Conservation (phyloP, 2,113 vertebrate genomes). For the Verasper variegatus region DNA sequence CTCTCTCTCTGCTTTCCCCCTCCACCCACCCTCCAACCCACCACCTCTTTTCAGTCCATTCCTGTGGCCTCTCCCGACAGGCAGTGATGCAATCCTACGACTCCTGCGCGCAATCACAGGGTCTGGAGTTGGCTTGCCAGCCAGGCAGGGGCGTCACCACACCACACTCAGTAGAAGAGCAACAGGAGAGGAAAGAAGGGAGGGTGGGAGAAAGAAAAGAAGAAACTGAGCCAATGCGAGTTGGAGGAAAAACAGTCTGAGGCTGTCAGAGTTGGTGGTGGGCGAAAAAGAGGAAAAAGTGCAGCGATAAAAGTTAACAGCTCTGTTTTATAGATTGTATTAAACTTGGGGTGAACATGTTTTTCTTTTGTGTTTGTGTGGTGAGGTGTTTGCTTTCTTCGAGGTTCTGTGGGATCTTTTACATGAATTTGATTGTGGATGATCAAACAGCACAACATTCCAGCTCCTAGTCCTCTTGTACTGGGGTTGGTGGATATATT, state of each 20-base stretch:
- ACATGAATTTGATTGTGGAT: slow-evolving; percentile 7
- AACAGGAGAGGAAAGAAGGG: slow-evolving; percentile 63
- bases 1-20: neutral
- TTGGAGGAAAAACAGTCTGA: slow-evolving; percentile 54
- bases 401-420: slow-evolving; percentile 7
- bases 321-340: slow-evolving; percentile 44
- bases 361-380: slow-evolving; percentile 26
- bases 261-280: slow-evolving; percentile 33
- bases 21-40: neutral
- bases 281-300: slow-evolving; percentile 31
- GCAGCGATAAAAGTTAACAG: slow-evolving; percentile 53
- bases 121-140: slow-evolving; percentile 70
- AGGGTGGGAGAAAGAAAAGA: slow-evolving; percentile 38
- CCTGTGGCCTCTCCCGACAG: slow-evolving; percentile 76
- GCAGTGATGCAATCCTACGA: slow-evolving; percentile 83
- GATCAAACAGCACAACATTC: slow-evolving; percentile 42
- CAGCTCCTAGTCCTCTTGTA: slow-evolving; percentile 38
- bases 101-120: slow-evolving; percentile 81
- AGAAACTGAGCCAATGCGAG: slow-evolving; percentile 48
- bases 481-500: slow-evolving; percentile 43
- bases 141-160: slow-evolving; percentile 74
- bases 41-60: slow-evolving; percentile 56
- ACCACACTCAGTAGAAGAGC: slow-evolving; percentile 63
- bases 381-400: slow-evolving; percentile 1
- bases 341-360: slow-evolving; percentile 38